Conservation (phyloP, 2,888 invertebrate genomes). For the Tetragonisca angustula region DNA sequence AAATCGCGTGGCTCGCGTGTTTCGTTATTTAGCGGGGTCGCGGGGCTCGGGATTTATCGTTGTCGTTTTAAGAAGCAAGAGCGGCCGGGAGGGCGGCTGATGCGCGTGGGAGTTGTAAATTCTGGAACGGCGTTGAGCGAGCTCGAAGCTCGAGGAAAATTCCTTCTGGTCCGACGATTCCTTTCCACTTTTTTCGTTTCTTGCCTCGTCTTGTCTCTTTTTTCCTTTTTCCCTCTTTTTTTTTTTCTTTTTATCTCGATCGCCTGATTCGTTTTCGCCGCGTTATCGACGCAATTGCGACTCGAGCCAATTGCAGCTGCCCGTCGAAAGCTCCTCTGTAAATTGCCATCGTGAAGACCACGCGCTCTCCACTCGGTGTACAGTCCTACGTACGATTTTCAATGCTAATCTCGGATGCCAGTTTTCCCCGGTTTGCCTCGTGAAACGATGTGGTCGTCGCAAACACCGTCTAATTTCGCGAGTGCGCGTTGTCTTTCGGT, state of each 20-base stretch:
- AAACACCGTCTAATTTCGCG: slow-evolving; percentile 54
- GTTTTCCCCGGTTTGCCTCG: neutral
- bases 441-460: slow-evolving; percentile 33
- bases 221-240: too few species aligned
- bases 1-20: slow-evolving; percentile 32
- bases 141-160: slow-evolving; percentile 10
- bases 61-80: slow-evolving; percentile 43
- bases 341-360: neutral
- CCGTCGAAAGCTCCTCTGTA: slow-evolving; percentile 14
- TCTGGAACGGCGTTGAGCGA: slow-evolving; percentile 6
- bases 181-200: neutral
- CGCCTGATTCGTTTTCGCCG: neutral
- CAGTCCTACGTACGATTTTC: slow-evolving; percentile 54
- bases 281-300: slow-evolving; percentile 39
- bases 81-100: neutral
- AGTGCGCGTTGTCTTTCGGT: slow-evolving; percentile 45
- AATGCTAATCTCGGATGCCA: slow-evolving; percentile 55
- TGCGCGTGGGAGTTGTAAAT: slow-evolving; percentile 42
- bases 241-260: neutral
- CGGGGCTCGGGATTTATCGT: slow-evolving; percentile 37
- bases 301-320: neutral
- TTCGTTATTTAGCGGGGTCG: slow-evolving; percentile 20
- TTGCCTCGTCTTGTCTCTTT: too few species aligned
- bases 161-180: slow-evolving; percentile 1
- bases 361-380: too few species aligned